Conservation (phyloP, 30 jellyfish, hydroid and myxozoan genomes). For the Hydra vulgaris region DNA sequence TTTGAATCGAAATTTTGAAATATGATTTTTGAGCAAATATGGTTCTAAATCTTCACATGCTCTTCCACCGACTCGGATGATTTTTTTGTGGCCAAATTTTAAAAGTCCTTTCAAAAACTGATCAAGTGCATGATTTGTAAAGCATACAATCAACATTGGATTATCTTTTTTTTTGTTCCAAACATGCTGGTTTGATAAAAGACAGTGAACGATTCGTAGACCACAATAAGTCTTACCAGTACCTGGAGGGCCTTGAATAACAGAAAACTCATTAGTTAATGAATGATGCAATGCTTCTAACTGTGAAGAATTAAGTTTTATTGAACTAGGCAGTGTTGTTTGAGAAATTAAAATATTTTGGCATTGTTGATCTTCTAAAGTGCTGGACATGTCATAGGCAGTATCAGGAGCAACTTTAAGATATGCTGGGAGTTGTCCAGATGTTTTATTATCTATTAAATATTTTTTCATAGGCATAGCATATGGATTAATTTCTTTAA, state of each 20-base stretch:
- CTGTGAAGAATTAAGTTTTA: slow-evolving; percentile 18
- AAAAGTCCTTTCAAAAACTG: slow-evolving; percentile 53
- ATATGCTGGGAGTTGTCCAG: slow-evolving; percentile 29
- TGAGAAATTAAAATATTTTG: slow-evolving; percentile 4
- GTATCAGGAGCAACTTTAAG: not conserved
- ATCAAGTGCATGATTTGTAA: slow-evolving; percentile 83
- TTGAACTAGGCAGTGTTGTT: not conserved
- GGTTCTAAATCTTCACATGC: slow-evolving; percentile 35
- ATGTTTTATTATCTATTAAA: slow-evolving; percentile 22
- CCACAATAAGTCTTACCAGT: slow-evolving; percentile 80
- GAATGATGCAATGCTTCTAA: slow-evolving; percentile 21
- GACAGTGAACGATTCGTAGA: slow-evolving; percentile 39
- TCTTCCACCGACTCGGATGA: slow-evolving; percentile 70
- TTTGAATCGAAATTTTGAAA: slow-evolving; percentile 4
- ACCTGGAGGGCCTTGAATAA: slow-evolving; percentile 95
- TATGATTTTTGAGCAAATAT: slow-evolving; percentile 19
- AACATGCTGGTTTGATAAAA: slow-evolving; percentile 21
- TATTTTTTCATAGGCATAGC: slow-evolving; percentile 28
- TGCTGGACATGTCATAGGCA: slow-evolving; percentile 8
- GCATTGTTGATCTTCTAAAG: not conserved
- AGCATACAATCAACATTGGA: slow-evolving; percentile 61
- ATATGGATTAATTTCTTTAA: slow-evolving; percentile 23
- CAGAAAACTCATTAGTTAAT: slow-evolving; percentile 11
- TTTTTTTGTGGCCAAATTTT: slow-evolving; percentile 35
- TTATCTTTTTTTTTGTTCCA: slow-evolving; percentile 14